Evolutionary conservation across 2,888 invertebrate species (phyloP).

Genomic region (Phlogophora meticulosa): DNA sequence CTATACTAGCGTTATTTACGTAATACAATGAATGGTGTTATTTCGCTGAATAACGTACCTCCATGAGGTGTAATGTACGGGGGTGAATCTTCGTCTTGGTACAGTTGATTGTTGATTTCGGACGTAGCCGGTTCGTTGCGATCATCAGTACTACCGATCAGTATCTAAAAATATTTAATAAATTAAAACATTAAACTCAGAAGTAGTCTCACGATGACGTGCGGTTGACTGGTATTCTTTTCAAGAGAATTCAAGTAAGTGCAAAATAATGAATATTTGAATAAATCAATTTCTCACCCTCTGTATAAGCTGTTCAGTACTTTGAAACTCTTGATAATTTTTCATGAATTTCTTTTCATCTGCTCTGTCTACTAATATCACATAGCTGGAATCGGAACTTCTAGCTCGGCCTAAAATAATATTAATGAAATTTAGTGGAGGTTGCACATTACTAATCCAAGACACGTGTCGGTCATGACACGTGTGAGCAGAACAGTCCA

Average conservation of each 20-base stretch:
- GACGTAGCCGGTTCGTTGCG: constrained; percentile 89
- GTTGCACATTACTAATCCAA: not conserved
- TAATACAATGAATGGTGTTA: too few relatives aligned
- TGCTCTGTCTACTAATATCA: constrained; percentile 86
- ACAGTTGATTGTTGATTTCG: constrained; percentile 90
- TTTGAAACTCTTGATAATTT: constrained; percentile 84
- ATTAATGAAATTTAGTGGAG: not conserved
- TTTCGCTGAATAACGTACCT: constrained; percentile 73
- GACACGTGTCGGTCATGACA: not conserved
- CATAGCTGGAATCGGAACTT: constrained; percentile 91
- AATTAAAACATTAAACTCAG: too few relatives aligned
- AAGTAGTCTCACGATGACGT: too few relatives aligned
- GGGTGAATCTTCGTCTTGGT: constrained; percentile 87
- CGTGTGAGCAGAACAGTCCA: not conserved
- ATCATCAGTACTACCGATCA: constrained; percentile 90
- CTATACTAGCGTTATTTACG: too few relatives aligned
- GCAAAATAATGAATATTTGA: not conserved
- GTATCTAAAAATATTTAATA: constrained; percentile 85
- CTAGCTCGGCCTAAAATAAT: constrained; percentile 92
- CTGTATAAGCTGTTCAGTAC: constrained; percentile 90
- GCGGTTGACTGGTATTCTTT: too few relatives aligned
- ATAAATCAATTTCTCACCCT: constrained; percentile 67
- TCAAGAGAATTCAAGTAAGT: too few relatives aligned
- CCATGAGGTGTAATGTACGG: constrained; percentile 87
- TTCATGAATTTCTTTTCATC: constrained; percentile 74